Percentiles rank a stretch among this genome's conserved stretches.
Conservation (phyloP, 2,113 vertebrate species). For the Muscicapa adusta region DNA sequence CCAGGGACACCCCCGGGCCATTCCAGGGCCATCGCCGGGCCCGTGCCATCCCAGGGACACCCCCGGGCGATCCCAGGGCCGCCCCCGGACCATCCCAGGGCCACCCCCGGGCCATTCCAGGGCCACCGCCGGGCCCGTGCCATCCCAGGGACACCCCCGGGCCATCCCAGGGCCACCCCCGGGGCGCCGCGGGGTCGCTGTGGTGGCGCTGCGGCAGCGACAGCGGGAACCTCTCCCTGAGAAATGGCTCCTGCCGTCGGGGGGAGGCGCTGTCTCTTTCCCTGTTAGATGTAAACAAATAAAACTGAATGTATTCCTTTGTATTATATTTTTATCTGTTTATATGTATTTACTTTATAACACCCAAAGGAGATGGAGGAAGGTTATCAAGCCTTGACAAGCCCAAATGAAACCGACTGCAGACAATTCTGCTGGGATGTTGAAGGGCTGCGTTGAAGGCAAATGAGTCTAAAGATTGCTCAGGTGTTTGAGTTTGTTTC, state of each 20-base stretch:
- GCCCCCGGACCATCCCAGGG: too few relatives aligned
- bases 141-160: too few relatives aligned
- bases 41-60: too few relatives aligned
- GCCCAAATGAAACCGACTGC: neutral
- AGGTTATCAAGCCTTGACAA: neutral
- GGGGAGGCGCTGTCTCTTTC: neutral
- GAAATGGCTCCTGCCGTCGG: neutral
- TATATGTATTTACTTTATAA: neutral
- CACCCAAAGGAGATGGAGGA: neutral
- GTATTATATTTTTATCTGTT: neutral
- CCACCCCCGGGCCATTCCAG: too few relatives aligned
- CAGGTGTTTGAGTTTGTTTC: neutral
- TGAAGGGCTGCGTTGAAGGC: neutral
- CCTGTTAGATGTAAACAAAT: neutral
- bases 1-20: too few relatives aligned
- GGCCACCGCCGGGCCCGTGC: too few relatives aligned
- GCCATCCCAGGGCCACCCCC: too few relatives aligned
- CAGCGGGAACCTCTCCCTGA: too few relatives aligned
- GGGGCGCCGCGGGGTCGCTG: rapidly evolving
- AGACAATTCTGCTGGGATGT: neutral
- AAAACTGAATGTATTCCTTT: neutral
- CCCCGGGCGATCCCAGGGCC: too few relatives aligned
- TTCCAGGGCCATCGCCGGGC: too few relatives aligned
- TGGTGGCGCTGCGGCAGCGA: neutral
- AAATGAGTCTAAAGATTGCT: neutral